Percentiles rank a stretch among this genome's conserved stretches.
Conservation (phyloP, 2,888 invertebrate species). For the Hofmannophila pseudospretella region DNA sequence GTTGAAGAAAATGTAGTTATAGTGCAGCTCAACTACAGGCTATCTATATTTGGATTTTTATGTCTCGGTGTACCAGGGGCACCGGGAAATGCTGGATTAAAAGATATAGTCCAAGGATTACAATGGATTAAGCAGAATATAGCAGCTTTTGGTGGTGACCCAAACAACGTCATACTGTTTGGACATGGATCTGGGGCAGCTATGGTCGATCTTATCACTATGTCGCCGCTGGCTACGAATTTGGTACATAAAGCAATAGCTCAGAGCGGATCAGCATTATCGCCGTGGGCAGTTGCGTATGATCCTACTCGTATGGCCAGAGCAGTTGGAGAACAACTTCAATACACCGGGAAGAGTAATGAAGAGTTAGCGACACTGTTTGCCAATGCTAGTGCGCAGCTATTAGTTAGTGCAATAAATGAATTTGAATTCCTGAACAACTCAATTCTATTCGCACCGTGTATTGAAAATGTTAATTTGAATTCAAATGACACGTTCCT, state of each 20-base stretch:
- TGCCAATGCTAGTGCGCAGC: constrained; percentile 28
- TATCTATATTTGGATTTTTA: constrained; percentile 86
- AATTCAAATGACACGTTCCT: constrained; percentile 41
- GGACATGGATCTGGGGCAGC: constrained; percentile 90
- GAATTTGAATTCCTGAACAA: constrained; percentile 49
- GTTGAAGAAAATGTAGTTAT: constrained; percentile 82
- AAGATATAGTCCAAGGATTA: constrained; percentile 89
- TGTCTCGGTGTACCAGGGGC: constrained; percentile 77
- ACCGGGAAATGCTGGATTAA: constrained; percentile 90
- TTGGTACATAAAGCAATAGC: constrained; percentile 57
- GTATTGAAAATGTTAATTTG: constrained; percentile 43
- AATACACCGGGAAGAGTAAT: constrained; percentile 34
- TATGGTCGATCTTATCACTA: constrained; percentile 57
- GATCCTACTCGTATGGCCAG: constrained; percentile 51
- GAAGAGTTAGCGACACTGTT: constrained; percentile 41
- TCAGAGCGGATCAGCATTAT: constrained; percentile 55
- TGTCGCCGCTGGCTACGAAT: constrained; percentile 41
- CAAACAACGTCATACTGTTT: constrained; percentile 84
- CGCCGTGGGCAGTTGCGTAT: constrained; percentile 65
- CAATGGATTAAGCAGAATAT: constrained; percentile 86
- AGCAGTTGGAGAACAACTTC: constrained; percentile 38
- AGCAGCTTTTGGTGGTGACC: constrained; percentile 85
- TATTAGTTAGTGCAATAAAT: constrained; percentile 33
- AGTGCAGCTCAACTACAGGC: constrained; percentile 81
- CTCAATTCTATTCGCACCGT: constrained; percentile 59